These are phyloP conservation scores for Sphaeridia pumilis DNA, from an alignment of 2,888 invertebrate species.

Conservation along the genomic window DNA sequence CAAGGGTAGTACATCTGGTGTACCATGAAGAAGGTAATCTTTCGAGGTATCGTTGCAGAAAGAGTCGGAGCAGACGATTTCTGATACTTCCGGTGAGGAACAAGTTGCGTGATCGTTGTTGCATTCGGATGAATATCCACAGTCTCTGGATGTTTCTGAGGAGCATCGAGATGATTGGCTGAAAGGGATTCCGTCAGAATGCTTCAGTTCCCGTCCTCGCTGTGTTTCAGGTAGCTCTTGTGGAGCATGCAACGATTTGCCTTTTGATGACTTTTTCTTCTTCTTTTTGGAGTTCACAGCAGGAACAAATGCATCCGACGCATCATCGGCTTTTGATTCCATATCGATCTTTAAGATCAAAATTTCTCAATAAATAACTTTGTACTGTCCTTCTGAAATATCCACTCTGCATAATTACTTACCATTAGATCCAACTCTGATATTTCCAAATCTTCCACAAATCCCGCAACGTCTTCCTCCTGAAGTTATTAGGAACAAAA, in stretches of 20 bases:
- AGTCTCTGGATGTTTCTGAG: conserved; percentile 65
- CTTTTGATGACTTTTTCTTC: conserved; percentile 23
- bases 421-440: too few relatives aligned
- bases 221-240: conserved; percentile 14
- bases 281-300: conserved; percentile 2
- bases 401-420: too few relatives aligned
- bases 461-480: neutral
- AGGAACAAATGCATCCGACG: conserved; percentile 10
- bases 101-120: conserved; percentile 67
- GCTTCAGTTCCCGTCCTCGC: conserved; percentile 19
- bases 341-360: neutral
- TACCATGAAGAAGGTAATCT: conserved; percentile 4
- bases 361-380: neutral
- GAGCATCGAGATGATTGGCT: conserved; percentile 40
- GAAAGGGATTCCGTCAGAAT: conserved; percentile 44
- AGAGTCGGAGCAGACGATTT: conserved; percentile 76
- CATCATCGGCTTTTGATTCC: neutral
- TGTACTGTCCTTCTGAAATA: too few relatives aligned
- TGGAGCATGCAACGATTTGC: conserved; percentile 13
- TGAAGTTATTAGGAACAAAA: neutral
- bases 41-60: conserved; percentile 44
- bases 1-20: neutral
- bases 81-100: conserved; percentile 80
- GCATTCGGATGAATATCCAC: conserved; percentile 77
- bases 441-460: too few relatives aligned